Conservation (phyloP, 2,888 invertebrate species). For the Actias luna region DNA sequence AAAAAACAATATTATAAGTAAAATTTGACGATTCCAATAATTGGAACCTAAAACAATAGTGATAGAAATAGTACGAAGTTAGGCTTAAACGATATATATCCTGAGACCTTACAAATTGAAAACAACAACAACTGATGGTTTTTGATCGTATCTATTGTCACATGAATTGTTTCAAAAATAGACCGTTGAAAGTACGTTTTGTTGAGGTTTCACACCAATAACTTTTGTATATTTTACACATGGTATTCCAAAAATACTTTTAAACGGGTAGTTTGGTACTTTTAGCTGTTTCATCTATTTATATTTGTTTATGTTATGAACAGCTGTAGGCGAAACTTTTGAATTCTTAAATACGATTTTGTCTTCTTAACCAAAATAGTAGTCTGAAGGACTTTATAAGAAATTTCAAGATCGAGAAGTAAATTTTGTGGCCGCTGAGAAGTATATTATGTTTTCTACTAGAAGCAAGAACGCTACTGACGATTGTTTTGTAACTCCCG, state of each 20-base stretch:
- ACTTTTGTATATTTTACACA: constrained; percentile 1
- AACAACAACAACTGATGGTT: neutral
- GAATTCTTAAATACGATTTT: constrained; percentile 41
- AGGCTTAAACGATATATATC: no score
- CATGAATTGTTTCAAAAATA: neutral
- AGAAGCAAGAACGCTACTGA: constrained; percentile 51
- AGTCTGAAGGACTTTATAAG: constrained; percentile 49
- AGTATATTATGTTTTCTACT: constrained; percentile 47
- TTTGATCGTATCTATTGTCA: neutral
- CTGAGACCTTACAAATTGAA: no score
- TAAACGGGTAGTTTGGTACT: constrained; percentile 1
- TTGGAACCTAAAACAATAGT: no score
- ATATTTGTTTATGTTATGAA: neutral
- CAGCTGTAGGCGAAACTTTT: constrained; percentile 52
- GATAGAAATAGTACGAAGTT: no score
- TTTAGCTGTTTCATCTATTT: constrained; percentile 5
- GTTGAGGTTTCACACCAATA: neutral
- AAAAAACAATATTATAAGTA: no score
- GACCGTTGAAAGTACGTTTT: neutral
- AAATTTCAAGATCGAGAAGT: constrained; percentile 52
- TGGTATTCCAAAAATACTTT: constrained; percentile 8
- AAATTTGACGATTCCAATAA: no score
- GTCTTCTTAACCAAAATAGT: constrained; percentile 41
- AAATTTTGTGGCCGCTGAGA: constrained; percentile 23
- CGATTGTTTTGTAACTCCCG: constrained; percentile 61